Evolutionary conservation across 2,113 vertebrate species (phyloP).

Genomic region (Gadus macrocephalus): DNA sequence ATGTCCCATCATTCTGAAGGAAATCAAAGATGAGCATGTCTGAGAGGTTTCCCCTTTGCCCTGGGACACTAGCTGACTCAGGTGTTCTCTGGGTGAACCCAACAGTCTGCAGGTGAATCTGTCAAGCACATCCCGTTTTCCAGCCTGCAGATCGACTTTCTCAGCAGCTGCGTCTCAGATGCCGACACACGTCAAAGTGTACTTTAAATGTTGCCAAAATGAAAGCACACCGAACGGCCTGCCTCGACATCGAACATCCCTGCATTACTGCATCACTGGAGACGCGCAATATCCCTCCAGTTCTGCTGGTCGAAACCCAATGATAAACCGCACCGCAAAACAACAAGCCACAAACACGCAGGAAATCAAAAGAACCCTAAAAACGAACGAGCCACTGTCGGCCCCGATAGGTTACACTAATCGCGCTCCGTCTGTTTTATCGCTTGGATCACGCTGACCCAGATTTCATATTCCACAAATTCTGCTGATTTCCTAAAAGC

Average conservation of each 20-base stretch:
- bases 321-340: constrained; percentile 22
- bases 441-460: constrained; percentile 41
- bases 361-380: constrained; percentile 27
- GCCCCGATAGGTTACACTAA: constrained; percentile 4
- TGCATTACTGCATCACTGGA: constrained; percentile 25
- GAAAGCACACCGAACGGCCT: too few relatives aligned
- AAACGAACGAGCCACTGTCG: constrained; percentile 26
- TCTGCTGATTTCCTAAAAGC: constrained; percentile 44
- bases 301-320: constrained; percentile 33
- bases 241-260: constrained; percentile 20
- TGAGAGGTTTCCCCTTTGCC: constrained; percentile 58
- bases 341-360: constrained; percentile 19
- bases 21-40: constrained; percentile 73
- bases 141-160: constrained; percentile 45
- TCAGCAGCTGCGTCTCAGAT: constrained; percentile 36
- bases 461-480: constrained; percentile 49
- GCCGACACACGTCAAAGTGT: constrained; percentile 40
- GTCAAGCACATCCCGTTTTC: constrained; percentile 50
- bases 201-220: constrained; percentile 28
- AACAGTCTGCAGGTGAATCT: constrained; percentile 47
- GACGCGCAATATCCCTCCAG: constrained; percentile 2
- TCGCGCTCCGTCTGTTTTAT: constrained; percentile 1
- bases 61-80: constrained; percentile 60
- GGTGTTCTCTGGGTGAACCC: constrained; percentile 27
- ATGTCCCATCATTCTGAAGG: constrained; percentile 60